Evolutionary conservation across 1,140 invertebrate species (phyloP).

Genomic region (Aphidius ervi): DNA sequence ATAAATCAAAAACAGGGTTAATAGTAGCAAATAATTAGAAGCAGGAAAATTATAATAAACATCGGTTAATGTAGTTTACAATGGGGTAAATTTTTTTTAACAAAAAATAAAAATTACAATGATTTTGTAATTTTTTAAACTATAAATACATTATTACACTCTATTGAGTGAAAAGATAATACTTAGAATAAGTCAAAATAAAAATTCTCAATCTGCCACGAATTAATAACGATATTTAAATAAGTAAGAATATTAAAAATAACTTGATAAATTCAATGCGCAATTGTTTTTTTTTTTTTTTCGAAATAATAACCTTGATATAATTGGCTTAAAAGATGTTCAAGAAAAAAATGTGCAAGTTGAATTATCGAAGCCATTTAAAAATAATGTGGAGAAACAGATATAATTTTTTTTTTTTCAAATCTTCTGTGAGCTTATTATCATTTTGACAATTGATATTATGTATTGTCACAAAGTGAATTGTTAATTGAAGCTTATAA

Average conservation of each 20-base stretch:
- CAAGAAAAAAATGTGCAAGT: neutral
- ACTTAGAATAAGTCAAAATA: conserved; percentile 12
- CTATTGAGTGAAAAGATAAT: conserved; percentile 7
- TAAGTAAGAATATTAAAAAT: conserved; percentile 12
- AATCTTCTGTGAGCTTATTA: conserved; percentile 1
- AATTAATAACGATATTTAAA: conserved; percentile 17
- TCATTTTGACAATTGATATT: neutral
- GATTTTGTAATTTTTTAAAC: neutral
- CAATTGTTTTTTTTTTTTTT: too few relatives aligned
- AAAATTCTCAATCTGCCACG: conserved; percentile 17
- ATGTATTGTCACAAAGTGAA: conserved; percentile 6
- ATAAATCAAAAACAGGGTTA: too few relatives aligned
- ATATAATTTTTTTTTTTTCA: neutral
- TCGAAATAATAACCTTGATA: too few relatives aligned
- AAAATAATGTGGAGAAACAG: neutral
- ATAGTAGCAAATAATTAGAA: too few relatives aligned
- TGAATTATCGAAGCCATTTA: conserved; percentile 16
- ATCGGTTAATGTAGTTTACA: too few relatives aligned
- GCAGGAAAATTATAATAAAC: too few relatives aligned
- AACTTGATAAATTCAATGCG: neutral
- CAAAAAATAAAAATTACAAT: too few relatives aligned
- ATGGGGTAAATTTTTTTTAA: too few relatives aligned
- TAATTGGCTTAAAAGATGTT: neutral
- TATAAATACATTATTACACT: too few relatives aligned
- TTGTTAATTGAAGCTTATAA: conserved; percentile 18